A percentile compares a stretch with the other conserved stretches of the same genome.
These are phyloP conservation scores for Sylvicola cinctus DNA, from an alignment of 2,888 invertebrate genomes.

Conservation along the genomic window DNA sequence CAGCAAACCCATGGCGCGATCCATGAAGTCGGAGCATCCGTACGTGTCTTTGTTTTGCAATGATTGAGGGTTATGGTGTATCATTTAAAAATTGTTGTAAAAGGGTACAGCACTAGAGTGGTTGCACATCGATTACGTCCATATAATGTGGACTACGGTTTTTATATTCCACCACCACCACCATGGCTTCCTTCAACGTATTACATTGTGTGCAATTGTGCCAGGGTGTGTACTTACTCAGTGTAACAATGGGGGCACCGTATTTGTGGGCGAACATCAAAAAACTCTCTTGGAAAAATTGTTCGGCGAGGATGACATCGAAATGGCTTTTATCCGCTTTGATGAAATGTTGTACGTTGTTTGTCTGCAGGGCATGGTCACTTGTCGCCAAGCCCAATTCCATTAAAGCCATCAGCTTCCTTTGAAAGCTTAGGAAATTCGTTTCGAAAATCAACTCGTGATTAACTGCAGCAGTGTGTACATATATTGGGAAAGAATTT, in stretches of 20 bases:
- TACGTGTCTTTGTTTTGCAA: constrained; percentile 12
- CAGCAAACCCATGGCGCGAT: constrained; percentile 21
- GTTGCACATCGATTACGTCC: no score
- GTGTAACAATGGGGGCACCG: constrained; percentile 22
- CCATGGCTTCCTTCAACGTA: no score
- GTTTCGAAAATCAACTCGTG: not conserved
- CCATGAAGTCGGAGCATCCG: constrained; percentile 25
- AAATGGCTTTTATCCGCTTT: constrained; percentile 16
- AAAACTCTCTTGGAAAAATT: constrained; percentile 26
- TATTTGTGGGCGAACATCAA: constrained; percentile 25
- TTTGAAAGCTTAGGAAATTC: not conserved
- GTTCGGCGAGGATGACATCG: constrained; percentile 25
- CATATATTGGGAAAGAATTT: no score
- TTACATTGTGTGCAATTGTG: no score
- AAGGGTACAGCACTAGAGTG: no score
- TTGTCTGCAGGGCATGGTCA: constrained; percentile 18
- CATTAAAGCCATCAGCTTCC: not conserved
- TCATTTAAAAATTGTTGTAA: no score
- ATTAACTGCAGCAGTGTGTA: not conserved
- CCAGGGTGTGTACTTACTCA: constrained; percentile 8
- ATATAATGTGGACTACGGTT: no score
- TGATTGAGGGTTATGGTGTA: not conserved
- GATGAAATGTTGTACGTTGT: constrained; percentile 16
- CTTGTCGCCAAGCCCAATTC: constrained; percentile 10
- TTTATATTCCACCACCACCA: no score